Percentiles rank a stretch among this genome's conserved stretches.
Conservation (phyloP, 2,797 vertebrate genomes). For the Pipistrellus kuhlii region DNA sequence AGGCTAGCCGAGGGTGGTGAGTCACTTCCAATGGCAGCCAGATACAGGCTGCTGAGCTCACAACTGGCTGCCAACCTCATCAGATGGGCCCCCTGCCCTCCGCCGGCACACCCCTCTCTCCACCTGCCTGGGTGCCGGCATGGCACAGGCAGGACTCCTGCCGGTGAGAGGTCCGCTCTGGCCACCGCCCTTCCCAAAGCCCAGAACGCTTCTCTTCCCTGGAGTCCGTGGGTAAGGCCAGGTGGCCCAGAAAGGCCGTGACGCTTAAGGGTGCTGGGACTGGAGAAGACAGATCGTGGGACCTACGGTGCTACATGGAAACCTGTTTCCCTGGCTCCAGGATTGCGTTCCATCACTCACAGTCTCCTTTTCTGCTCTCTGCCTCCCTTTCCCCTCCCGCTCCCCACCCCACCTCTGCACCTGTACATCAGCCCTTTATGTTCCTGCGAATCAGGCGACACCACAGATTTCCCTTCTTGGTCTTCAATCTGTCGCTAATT, state of each 20-base stretch:
- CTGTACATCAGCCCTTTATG: background rate
- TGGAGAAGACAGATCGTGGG: background rate
- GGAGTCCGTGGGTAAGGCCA: background rate
- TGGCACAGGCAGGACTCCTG: background rate
- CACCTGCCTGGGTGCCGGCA: background rate
- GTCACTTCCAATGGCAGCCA: constrained; percentile 40
- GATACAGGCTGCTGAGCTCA: background rate
- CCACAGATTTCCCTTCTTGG: constrained; percentile 6
- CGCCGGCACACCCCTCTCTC: accelerated
- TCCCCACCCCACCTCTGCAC: background rate
- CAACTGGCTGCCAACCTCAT: background rate
- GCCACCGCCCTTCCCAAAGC: background rate
- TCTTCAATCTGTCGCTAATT: constrained; percentile 76
- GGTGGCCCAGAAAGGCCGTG: background rate
- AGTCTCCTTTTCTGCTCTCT: background rate
- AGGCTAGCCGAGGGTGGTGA: constrained; percentile 17
- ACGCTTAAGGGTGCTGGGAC: background rate
- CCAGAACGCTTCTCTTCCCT: background rate
- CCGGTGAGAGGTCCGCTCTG: background rate
- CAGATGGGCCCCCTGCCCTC: background rate
- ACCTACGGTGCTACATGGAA: background rate
- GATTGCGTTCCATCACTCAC: background rate
- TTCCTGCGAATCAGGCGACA: background rate
- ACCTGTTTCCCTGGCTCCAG: background rate
- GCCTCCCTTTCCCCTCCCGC: background rate